A percentile compares a stretch with the other conserved stretches of the same genome.
Evolutionary conservation across 2,888 invertebrate genomes (phyloP).

Genomic region (Diarsia rubi): DNA sequence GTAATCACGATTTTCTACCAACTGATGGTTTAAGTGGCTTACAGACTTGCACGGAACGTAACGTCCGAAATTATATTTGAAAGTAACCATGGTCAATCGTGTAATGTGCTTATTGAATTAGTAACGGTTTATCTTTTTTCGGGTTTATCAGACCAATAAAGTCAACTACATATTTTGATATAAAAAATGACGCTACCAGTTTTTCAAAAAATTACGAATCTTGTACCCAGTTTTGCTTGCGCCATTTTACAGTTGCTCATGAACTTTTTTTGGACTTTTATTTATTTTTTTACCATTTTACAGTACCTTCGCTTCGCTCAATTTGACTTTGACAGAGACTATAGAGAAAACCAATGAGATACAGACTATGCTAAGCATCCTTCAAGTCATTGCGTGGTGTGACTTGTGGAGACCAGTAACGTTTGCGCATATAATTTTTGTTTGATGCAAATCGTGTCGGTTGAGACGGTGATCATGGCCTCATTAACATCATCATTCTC

Average conservation of each 20-base stretch:
- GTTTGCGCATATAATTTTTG: not conserved
- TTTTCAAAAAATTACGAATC: too few relatives aligned
- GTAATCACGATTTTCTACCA: conserved; percentile 50
- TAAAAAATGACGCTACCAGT: too few relatives aligned
- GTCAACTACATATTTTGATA: too few relatives aligned
- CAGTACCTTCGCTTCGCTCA: too few relatives aligned
- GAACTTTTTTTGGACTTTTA: too few relatives aligned
- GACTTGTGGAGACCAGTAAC: not conserved
- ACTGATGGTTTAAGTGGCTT: conserved; percentile 1
- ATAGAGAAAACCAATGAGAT: not conserved
- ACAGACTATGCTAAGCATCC: not conserved
- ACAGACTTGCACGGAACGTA: conserved; percentile 1
- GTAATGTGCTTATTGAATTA: not conserved
- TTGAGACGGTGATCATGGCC: not conserved
- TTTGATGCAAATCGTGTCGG: not conserved
- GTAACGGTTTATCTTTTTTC: not conserved
- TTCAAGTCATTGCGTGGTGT: not conserved
- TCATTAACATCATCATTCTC: too few relatives aligned
- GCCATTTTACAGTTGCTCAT: too few relatives aligned
- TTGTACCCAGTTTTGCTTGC: too few relatives aligned
- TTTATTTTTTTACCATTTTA: too few relatives aligned
- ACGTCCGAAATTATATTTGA: conserved; percentile 10
- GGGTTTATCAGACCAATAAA: too few relatives aligned
- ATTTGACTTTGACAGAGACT: too few relatives aligned
- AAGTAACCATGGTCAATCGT: conserved; percentile 1